Conservation (phyloP, 1,140 invertebrate genomes). For the Aphaenogaster floridana region DNA sequence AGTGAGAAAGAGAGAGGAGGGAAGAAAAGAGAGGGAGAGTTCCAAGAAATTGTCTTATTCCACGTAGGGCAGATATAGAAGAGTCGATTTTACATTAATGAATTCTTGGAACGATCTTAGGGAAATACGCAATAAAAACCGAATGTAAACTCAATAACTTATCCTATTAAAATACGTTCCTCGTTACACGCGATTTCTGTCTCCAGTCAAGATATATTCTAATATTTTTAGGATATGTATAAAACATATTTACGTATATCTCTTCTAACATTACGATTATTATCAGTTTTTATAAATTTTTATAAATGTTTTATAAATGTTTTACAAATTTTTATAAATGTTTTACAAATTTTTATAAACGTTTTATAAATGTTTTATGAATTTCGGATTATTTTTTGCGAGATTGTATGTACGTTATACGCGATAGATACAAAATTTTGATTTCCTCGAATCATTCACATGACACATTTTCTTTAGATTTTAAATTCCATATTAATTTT, state of each 20-base stretch:
- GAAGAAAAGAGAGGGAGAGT: background rate
- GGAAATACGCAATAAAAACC: background rate
- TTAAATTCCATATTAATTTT: background rate
- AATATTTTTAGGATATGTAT: background rate
- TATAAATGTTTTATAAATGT: too few species aligned
- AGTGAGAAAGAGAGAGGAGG: background rate
- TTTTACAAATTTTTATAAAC: too few species aligned
- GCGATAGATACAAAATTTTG: background rate
- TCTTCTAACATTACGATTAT: background rate
- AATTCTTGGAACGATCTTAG: constrained; percentile 29
- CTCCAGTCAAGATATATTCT: background rate
- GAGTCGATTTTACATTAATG: constrained; percentile 7
- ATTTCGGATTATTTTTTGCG: background rate
- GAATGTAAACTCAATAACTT: background rate
- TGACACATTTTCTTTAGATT: background rate
- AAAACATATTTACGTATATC: background rate
- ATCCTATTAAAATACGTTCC: background rate
- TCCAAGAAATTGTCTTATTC: constrained; percentile 38
- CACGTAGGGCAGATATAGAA: background rate
- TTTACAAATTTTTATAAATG: too few species aligned
- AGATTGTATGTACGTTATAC: background rate
- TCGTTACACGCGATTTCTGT: background rate
- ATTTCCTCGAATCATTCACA: background rate
- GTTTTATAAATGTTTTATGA: background rate
- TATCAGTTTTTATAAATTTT: background rate